Base-by-base conservation (phyloP, 2,888 invertebrate genomes). In the Phrixothrix hirtus region DNA sequence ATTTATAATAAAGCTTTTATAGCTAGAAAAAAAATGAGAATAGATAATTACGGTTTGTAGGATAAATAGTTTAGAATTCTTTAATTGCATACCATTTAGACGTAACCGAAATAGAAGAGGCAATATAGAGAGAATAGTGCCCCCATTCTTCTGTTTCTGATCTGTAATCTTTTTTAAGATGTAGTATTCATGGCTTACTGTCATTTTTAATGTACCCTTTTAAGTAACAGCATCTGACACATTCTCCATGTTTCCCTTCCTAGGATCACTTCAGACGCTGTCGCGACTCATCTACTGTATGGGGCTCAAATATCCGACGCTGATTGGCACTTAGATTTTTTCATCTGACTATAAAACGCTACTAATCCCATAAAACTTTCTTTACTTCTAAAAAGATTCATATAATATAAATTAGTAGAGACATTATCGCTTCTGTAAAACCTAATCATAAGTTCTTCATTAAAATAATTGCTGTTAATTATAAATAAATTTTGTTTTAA, bases 221-320 rank as follows among this genome's bases (percentile, higher is more conserved):
- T 68, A 70, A 67, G 61, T 69, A 73, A 73, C 71, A 69, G 60
- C 68, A 71, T 70, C 71, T 71, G 73, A 73, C 73, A 70, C 62
- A 66, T 71, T 69, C 72, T 71, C 73, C 71, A 71, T 71, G 72
- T 71, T 67, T 69, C 66, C 68, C 67, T 67, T 68, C 69, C 69
- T 68, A 29, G 52, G 44, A 52, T 63, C 69, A 66, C 72, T 72
- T 68, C 66, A 62, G 71, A 70, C 71, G 72, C 73, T 73, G 75
- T 75, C 75, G 72, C 70, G 71, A 69, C 72, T 74, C 69, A 73
- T 75, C 71, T 67, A 41, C 61, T 58, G 60, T 63, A 57, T 59
- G 65, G 67, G 62, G 61, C 69, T 71, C 69, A 69, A 69, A 72
- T 72, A 72, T 70, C 66, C 70, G 69, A 71, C 69, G 69, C 68